Evolutionary conservation across 2,797 vertebrate species (phyloP), one percentile per base, ranked within the genome.

Genomic region (Pseudochirops cupreus): DNA sequence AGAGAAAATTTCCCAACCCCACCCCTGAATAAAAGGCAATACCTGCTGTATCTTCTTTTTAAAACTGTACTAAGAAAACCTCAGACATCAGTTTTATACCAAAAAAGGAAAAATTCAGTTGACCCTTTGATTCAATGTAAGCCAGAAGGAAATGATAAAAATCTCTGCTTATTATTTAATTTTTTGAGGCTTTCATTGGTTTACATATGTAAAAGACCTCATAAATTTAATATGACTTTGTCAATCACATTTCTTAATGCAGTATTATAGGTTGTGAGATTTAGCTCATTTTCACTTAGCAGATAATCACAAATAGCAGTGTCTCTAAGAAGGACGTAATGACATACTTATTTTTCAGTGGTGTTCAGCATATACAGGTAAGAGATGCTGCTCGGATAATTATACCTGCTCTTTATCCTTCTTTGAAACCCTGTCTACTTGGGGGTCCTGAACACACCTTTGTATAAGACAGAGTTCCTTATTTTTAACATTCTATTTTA

Each of bases 301-400:
- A 92, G 56, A 95, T 92, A 96, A 97, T 95, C 95, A 98, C 98
- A 98, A 99, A 99, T 98, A 97, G 46, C 96, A 98, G 98, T 98
- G 94, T 98, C 98, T 98, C 98, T 98, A 97, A 97, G 95, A 98
- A 97, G 97, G 98, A 98, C 98, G 98, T 98, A 98, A 98, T 98
- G 98, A 98, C 98, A 98, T 96, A 93, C 96, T 96, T 92, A 96
- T 91, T 97, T 98, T 97, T 95, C 92, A 98, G 98, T 98, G 97
- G 98, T 98, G 97, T 98, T 98, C 98, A 97, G 97, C 95, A 97
- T 97, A 96, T 95, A 4, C 9, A 96, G 94, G 95, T 74, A 96
- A 93, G 56, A 92, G 95, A 54, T 96, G 9, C 91, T 93, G 57
- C 82, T 97, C 56, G 92, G 13, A 92, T 95, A 58, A 95, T 12